Evolutionary conservation across 1,140 invertebrate genomes (phyloP), one percentile per base, ranked within the genome.

Genomic region (Trachelipus rathkii): DNA sequence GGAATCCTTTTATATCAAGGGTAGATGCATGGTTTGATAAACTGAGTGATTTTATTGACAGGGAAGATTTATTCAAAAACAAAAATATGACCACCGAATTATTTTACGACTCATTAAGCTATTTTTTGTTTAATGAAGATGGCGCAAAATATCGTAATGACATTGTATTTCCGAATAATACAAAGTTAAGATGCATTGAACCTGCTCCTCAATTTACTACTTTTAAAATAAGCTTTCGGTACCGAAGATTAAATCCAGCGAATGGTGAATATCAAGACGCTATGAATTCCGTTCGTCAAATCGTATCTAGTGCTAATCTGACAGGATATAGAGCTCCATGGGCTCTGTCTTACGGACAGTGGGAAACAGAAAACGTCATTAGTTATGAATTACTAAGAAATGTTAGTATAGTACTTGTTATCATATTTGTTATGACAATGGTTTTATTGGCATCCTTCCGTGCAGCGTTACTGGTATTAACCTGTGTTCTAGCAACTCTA

Each of bases 341-440:
- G 76, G 77, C 78, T 3, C 75, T 80, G 53, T 76, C 77, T 1
- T 82, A 82, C 67, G 71, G 80, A 44, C 77, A 80, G 23, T 79
- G 78, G 78, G 78, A 81, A 45, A 82, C 81, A 13, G 78, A 84
- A 8, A 79, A 89, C 87, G 84, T 88, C 13, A 87, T 89, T n/a
- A 85, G 85, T 5, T 84, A 84, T 69, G 89, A 89, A 82, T 81
- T 89, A 66, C 85, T 86, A 60, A 83, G 88, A 45, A 89, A 89
- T 79, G 82, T 89, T 45, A 82, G 84, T 4, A 75, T 89, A 10
- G 87, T 88, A 1, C 83, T 85, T 9, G 73, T 85, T 7, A 86
- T 87, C 43, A 87, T 89, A 13, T 85, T 86, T 72, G 74, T 87
- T 23, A 87, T 89, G 11, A 89, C 88, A 3, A 77, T 88, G 23